phyloP scores from a whole-genome alignment of 2,797 vertebrate genomes.

The Phoebastria nigripes region DNA sequence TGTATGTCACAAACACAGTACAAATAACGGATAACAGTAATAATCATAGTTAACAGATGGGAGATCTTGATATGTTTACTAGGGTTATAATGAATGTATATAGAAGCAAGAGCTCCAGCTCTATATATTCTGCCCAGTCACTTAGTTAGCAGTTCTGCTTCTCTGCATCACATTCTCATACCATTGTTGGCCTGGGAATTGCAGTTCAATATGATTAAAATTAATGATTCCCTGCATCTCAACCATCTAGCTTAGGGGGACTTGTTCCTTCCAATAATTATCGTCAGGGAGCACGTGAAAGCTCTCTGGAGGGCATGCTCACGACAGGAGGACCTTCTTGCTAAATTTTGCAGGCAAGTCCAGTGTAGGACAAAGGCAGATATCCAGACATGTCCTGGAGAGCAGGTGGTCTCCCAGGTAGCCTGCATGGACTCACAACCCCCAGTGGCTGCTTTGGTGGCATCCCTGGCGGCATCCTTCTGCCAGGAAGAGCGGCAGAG shows the following conservation, averaged over 20 bases:
- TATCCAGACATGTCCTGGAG: background rate
- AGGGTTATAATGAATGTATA: background rate
- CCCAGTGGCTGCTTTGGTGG: background rate
- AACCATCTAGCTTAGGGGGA: background rate
- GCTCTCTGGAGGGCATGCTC: background rate
- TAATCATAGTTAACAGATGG: background rate
- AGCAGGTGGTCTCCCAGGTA: background rate
- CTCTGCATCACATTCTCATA: background rate
- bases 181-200: background rate
- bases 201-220: conserved; percentile 1
- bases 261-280: conserved; percentile 6
- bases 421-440: background rate
- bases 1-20: background rate
- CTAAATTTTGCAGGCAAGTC: background rate
- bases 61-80: background rate
- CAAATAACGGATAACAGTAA: background rate
- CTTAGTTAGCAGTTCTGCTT: background rate
- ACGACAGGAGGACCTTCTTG: background rate
- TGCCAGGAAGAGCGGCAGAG: background rate
- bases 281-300: background rate
- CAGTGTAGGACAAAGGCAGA: background rate
- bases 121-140: background rate
- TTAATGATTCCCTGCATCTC: background rate
- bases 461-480: background rate
- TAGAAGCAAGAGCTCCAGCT: background rate